Evolutionary conservation across 1,140 invertebrate species (phyloP).

Genomic region (Drosophila pseudoananassae): DNA sequence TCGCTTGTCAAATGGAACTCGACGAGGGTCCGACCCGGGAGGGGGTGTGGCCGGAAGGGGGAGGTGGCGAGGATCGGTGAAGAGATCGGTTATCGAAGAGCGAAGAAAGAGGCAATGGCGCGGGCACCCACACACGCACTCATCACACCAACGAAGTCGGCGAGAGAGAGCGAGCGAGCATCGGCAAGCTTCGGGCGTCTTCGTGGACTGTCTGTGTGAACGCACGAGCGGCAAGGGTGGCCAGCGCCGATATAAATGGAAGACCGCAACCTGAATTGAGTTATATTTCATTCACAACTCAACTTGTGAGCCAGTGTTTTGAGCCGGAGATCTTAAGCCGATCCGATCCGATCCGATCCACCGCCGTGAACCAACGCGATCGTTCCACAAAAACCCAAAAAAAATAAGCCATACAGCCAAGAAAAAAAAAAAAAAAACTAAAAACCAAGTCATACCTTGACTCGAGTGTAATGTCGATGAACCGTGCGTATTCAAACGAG

Average conservation of each 20-base stretch:
- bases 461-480: constrained; percentile 78
- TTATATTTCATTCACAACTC: constrained; percentile 79
- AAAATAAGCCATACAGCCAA: constrained; percentile 16
- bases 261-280: constrained; percentile 42
- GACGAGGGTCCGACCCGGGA: constrained; percentile 1
- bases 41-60: constrained; percentile 14
- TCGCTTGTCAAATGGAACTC: constrained; percentile 23
- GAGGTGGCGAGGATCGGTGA: constrained; percentile 12
- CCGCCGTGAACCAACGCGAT: constrained; percentile 16
- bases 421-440: constrained; percentile 13
- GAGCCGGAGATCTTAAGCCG: constrained; percentile 20
- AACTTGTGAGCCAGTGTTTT: constrained; percentile 43
- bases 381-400: constrained; percentile 2
- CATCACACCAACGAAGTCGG: too few species aligned
- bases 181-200: background rate
- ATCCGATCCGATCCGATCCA: constrained; percentile 5
- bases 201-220: background rate
- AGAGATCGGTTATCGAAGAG: constrained; percentile 18
- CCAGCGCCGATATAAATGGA: constrained; percentile 63
- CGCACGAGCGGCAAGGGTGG: background rate
- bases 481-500: constrained; percentile 71
- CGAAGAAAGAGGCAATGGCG: constrained; percentile 23
- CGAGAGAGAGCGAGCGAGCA: constrained; percentile 17
- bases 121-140: background rate
- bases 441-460: constrained; percentile 57